phyloP scores from a whole-genome alignment of 2,888 invertebrate genomes.

The Mythimna ferrago region DNA sequence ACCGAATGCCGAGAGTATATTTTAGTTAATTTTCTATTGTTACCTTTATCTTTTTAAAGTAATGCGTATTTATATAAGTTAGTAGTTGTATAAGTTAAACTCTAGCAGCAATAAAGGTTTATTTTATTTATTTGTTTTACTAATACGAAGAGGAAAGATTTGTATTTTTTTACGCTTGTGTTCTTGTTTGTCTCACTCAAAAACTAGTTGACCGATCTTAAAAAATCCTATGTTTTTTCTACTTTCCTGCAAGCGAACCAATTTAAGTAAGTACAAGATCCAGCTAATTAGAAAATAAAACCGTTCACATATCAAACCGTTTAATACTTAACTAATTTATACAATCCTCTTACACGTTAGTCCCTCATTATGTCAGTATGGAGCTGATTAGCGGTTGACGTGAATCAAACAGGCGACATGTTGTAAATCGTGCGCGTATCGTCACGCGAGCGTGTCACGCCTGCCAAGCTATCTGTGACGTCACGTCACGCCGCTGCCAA shows the following conservation, averaged over 20 bases:
- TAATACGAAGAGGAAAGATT: not conserved
- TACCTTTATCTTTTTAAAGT: too few relatives aligned
- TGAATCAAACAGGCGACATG: slow-evolving; percentile 50
- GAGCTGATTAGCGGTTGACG: slow-evolving; percentile 52
- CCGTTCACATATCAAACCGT: not conserved
- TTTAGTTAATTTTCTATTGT: too few relatives aligned
- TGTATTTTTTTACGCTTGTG: too few relatives aligned
- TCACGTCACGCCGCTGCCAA: slow-evolving; percentile 37
- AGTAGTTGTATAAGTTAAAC: too few relatives aligned
- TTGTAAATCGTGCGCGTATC: slow-evolving; percentile 53
- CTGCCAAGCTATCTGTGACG: slow-evolving; percentile 41
- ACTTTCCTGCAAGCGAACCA: too few relatives aligned
- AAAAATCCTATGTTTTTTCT: too few relatives aligned
- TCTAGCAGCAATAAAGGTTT: too few relatives aligned
- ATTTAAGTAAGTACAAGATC: not conserved
- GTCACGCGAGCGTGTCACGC: slow-evolving; percentile 55
- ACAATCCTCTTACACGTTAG: slow-evolving; percentile 30
- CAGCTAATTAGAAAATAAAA: not conserved
- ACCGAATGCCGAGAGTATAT: too few relatives aligned
- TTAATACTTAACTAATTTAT: slow-evolving; percentile 8
- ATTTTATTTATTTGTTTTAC: too few relatives aligned
- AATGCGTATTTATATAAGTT: too few relatives aligned
- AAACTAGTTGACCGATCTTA: too few relatives aligned
- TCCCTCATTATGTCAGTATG: slow-evolving; percentile 46
- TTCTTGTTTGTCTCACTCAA: too few relatives aligned